phyloP scores from a whole-genome alignment of 1,140 invertebrate genomes.

The Ips typographus region DNA sequence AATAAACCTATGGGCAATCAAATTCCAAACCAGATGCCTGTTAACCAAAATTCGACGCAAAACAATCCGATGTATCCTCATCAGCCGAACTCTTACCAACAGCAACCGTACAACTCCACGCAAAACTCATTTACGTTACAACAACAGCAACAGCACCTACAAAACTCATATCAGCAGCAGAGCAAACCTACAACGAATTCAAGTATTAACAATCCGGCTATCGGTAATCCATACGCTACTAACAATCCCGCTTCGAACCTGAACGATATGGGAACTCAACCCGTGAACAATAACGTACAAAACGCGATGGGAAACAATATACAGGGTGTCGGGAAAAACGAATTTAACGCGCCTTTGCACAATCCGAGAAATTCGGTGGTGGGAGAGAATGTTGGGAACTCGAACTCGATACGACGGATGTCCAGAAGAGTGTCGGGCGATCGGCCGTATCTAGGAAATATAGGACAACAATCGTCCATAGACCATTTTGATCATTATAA shows the following conservation, averaged over 20 bases:
- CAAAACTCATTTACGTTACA: conserved; percentile 4
- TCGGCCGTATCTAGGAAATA: conserved; percentile 57
- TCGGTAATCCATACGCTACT: neutral
- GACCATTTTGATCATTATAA: conserved; percentile 91
- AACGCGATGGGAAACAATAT: neutral
- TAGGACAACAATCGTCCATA: conserved; percentile 60
- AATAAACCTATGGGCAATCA: conserved; percentile 35
- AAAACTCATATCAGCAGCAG: conserved; percentile 15
- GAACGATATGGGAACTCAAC: conserved; percentile 30
- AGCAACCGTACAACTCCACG: conserved; percentile 9
- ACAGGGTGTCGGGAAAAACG: conserved; percentile 18
- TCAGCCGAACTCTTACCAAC: conserved; percentile 2
- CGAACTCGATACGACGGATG: conserved; percentile 50
- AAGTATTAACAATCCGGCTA: conserved; percentile 1
- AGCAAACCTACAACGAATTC: conserved; percentile 4
- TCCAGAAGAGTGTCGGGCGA: conserved; percentile 55
- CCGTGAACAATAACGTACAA: conserved; percentile 4
- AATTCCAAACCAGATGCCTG: conserved; percentile 41
- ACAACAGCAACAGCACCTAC: conserved; percentile 7
- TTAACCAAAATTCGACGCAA: conserved; percentile 15
- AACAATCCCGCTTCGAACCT: conserved; percentile 23
- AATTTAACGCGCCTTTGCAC: conserved; percentile 14
- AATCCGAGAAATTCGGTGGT: conserved; percentile 41
- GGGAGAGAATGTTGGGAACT: conserved; percentile 36
- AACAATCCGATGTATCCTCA: conserved; percentile 2